Base-by-base conservation (phyloP, 2,888 invertebrate species). In the Patella caerulea region DNA sequence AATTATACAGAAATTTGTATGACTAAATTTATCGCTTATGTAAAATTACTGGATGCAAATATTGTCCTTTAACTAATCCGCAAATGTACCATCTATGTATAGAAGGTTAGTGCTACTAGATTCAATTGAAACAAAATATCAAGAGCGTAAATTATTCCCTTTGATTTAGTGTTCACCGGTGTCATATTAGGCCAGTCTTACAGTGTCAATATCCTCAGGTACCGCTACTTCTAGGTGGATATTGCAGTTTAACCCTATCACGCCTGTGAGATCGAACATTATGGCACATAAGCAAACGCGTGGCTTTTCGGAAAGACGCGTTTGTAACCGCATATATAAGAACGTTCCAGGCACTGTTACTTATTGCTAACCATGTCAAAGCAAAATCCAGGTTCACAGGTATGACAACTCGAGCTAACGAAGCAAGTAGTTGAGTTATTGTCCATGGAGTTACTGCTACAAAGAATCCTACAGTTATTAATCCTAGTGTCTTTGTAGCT, bases 291-390 rank as follows among this genome's bases (percentile, higher is more conserved):
- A 83, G 75, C 29, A 75, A 76, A 19, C 74, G 24, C 0, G 83
- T 83, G 0, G 84, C 84, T 45, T 71, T 72, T 2, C 84, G 81
- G 73, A 83, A 83, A 53, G 83, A 83, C 54, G 80, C 59, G 76
- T 83, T 84, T 77, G 83, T 79, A 14, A 82, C 74, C 34, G 80
- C 75, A 72, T 84, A 84, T 15, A 84, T 83, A 19, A 84, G 71
- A 53, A 79, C 81, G 75, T 84, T 84, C 84, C 82, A 83, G 78
- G 83, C 82, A 59, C 84, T 84, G 79, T 84, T 84, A 78, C 83
- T 82, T 29, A 84, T 78, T 17, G 83, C 83, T 69, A 84, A 56
- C 84, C 84, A 84, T 56, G 84, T 83, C 71, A 84, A 79, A 3
- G 79, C 77, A 70, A 82, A 84, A 55, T 84, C 84, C 0, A 84